Percentiles rank a stretch among this genome's conserved stretches.
These are phyloP conservation scores for Gymnocephalus cernua DNA, from an alignment of 2,113 vertebrate genomes.

Conservation along the genomic window DNA sequence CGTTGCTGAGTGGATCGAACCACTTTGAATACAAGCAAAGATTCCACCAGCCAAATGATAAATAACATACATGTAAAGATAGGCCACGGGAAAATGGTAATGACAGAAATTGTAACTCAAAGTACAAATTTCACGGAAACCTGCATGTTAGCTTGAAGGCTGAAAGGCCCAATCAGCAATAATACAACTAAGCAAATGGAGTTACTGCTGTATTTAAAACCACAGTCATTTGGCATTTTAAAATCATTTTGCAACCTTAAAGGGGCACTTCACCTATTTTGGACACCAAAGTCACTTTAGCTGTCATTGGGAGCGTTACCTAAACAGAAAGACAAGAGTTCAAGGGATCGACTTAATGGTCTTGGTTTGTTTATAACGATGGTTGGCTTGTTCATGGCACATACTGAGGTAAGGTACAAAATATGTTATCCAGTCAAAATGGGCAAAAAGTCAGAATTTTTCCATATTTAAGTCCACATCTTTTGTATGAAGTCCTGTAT, in stretches of 20 bases:
- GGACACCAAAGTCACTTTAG: background rate
- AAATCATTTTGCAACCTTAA: background rate
- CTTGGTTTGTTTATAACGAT: background rate
- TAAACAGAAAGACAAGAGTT: background rate
- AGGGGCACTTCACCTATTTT: background rate
- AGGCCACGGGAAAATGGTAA: background rate
- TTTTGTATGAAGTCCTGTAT: background rate
- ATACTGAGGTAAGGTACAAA: background rate
- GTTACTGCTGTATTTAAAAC: background rate
- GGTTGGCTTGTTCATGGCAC: background rate
- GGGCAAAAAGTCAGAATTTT: too few relatives aligned
- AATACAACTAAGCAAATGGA: background rate
- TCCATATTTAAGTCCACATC: too few relatives aligned
- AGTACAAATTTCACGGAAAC: background rate
- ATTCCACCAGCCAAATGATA: background rate
- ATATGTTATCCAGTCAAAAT: too few relatives aligned
- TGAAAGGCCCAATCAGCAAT: background rate
- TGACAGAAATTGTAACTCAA: background rate
- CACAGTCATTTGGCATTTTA: background rate
- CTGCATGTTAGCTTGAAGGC: background rate
- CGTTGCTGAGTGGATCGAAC: background rate
- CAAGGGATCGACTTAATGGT: background rate
- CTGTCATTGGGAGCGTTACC: background rate
- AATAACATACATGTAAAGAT: background rate
- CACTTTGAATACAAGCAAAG: conserved; percentile 1